These are phyloP conservation scores for Enteromius fasciolatus DNA, from an alignment of 2,797 vertebrate genomes.

Conservation along the genomic window DNA sequence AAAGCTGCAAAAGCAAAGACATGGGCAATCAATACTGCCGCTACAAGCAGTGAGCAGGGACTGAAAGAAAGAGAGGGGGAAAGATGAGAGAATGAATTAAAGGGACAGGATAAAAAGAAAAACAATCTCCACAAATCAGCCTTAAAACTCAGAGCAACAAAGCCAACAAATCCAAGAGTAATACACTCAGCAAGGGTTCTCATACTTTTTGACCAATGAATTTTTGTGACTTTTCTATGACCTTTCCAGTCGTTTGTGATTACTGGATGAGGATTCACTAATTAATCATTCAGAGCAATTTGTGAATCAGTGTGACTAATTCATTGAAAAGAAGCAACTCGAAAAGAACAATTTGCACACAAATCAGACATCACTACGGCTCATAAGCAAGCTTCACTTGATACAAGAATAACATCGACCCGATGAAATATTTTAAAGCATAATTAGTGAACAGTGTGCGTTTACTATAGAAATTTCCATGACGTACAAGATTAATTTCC, in stretches of 20 bases:
- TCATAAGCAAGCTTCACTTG: constrained; percentile 4
- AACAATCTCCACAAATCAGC: constrained; percentile 66
- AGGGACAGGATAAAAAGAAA: constrained; percentile 69
- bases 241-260: constrained; percentile 17
- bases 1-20: constrained; percentile 81
- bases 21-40: constrained; percentile 80
- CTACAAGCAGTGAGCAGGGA: constrained; percentile 71
- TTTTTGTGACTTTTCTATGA: constrained; percentile 9
- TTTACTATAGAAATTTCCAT: constrained; percentile 9
- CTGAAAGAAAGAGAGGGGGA: constrained; percentile 70
- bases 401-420: constrained; percentile 20
- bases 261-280: constrained; percentile 9
- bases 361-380: constrained; percentile 22
- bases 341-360: constrained; percentile 10
- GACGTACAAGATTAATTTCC: neutral
- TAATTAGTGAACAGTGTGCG: constrained; percentile 5
- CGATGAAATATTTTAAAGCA: constrained; percentile 9
- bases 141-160: constrained; percentile 41
- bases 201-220: neutral
- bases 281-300: constrained; percentile 14
- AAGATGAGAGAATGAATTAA: constrained; percentile 69
- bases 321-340: constrained; percentile 12
- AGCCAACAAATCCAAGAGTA: constrained; percentile 27
- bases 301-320: constrained; percentile 18
- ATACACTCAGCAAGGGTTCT: neutral